phyloP scores from a whole-genome alignment of 2,888 invertebrate genomes.

The Ornithoptera alexandrae region DNA sequence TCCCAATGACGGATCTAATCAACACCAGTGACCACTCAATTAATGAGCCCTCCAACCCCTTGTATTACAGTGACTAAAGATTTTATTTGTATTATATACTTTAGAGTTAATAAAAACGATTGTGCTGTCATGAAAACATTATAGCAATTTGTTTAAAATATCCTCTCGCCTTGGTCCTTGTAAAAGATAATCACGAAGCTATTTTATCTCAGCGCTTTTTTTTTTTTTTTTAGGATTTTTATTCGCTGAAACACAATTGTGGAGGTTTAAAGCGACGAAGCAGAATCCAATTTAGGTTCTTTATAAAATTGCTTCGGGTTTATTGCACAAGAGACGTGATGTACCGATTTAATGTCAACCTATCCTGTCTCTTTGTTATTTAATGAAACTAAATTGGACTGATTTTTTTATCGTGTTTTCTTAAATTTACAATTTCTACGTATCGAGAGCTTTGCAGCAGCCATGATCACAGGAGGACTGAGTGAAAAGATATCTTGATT shows the following conservation, averaged over 20 bases:
- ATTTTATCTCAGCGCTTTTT: background rate
- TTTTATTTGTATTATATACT: no score
- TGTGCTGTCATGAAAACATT: no score
- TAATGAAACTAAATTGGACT: no score
- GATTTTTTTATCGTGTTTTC: no score
- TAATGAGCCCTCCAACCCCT: no score
- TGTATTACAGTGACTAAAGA: no score
- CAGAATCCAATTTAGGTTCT: slow-evolving; percentile 16
- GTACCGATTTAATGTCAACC: background rate
- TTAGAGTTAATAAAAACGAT: no score
- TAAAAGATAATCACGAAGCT: background rate
- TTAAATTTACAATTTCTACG: no score
- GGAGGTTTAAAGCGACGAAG: slow-evolving; percentile 1
- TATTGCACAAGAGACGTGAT: background rate
- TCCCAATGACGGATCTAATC: background rate
- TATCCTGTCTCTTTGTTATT: background rate
- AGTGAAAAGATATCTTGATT: no score
- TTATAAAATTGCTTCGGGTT: slow-evolving; percentile 1
- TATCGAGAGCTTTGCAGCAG: no score
- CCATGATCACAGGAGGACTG: no score
- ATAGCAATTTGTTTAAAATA: no score
- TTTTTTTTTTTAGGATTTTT: background rate
- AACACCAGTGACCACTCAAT: background rate
- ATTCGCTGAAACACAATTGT: background rate
- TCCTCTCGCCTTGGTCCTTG: background rate